Conservation (phyloP, 2,797 vertebrate genomes). For the Acanthopagrus latus region DNA sequence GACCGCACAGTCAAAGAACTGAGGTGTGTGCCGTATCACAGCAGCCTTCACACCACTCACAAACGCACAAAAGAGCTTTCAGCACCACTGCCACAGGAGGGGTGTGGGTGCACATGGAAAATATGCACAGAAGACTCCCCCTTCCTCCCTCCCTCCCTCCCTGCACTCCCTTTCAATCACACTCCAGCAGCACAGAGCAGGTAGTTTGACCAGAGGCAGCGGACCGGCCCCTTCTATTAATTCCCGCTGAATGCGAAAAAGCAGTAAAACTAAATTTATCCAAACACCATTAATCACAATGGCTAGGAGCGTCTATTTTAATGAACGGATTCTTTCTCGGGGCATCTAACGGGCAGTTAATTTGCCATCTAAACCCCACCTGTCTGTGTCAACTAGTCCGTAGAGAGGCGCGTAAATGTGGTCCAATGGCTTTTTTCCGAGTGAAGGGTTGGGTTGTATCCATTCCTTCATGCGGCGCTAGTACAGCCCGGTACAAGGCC, state of each 20-base stretch:
- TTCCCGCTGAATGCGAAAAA: slow-evolving; percentile 67
- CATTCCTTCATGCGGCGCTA: slow-evolving; percentile 50
- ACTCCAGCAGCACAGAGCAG: slow-evolving; percentile 64
- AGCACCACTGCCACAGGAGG: slow-evolving; percentile 65
- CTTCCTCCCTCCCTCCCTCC: slow-evolving; percentile 45
- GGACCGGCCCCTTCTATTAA: slow-evolving; percentile 56
- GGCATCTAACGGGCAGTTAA: slow-evolving; percentile 58
- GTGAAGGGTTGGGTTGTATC: slow-evolving; percentile 50
- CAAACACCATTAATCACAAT: slow-evolving; percentile 80
- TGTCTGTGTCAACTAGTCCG: slow-evolving; percentile 69
- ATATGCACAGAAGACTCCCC: slow-evolving; percentile 68
- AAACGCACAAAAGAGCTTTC: slow-evolving; percentile 82
- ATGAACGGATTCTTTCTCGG: slow-evolving; percentile 64
- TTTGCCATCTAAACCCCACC: slow-evolving; percentile 68
- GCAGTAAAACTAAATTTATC: slow-evolving; percentile 69
- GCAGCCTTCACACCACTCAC: slow-evolving; percentile 57
- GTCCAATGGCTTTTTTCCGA: slow-evolving; percentile 46
- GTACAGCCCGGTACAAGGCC: slow-evolving; percentile 25
- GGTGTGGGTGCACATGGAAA: slow-evolving; percentile 77
- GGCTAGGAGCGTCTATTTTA: slow-evolving; percentile 44
- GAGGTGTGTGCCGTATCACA: slow-evolving; percentile 50
- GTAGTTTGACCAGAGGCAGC: slow-evolving; percentile 69
- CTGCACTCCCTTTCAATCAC: slow-evolving; percentile 61
- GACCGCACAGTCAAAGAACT: slow-evolving; percentile 14
- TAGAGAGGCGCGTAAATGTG: slow-evolving; percentile 55